A percentile compares a stretch with the other conserved stretches of the same genome.
Evolutionary conservation across 2,113 vertebrate genomes (phyloP).

Genomic region (Phainopepla nitens): DNA sequence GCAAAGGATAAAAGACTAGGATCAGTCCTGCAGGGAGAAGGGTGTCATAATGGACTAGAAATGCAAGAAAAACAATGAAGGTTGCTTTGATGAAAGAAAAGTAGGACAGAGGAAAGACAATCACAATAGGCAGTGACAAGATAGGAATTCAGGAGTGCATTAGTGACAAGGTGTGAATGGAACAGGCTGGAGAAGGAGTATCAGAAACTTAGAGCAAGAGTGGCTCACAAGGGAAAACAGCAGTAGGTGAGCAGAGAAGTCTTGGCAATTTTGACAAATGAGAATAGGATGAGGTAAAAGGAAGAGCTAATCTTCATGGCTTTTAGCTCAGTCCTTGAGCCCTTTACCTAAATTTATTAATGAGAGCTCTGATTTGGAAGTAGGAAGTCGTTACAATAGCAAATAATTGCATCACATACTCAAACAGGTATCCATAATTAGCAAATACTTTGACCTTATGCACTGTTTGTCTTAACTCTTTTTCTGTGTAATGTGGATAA

Average conservation of each 20-base stretch:
- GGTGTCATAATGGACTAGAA: not conserved
- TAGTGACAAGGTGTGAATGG: not conserved
- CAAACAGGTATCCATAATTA: not conserved
- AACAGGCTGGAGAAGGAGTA: not conserved
- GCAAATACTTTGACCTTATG: not conserved
- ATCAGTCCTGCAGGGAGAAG: not conserved
- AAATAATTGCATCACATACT: not conserved
- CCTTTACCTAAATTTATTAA: not conserved
- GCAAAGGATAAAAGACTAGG: not conserved
- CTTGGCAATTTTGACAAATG: not conserved
- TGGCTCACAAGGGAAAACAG: not conserved
- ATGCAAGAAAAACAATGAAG: not conserved
- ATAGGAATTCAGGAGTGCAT: not conserved
- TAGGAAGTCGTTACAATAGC: not conserved
- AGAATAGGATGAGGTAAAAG: not conserved
- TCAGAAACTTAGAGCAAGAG: not conserved
- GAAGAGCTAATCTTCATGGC: not conserved
- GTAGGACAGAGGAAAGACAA: not conserved
- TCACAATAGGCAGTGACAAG: not conserved
- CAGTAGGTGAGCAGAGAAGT: not conserved
- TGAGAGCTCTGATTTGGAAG: not conserved
- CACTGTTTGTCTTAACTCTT: not conserved
- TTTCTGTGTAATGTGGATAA: not conserved
- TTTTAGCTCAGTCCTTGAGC: not conserved
- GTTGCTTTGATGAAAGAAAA: not conserved